A percentile compares a stretch with the other conserved stretches of the same genome.
Conservation (phyloP, 1,140 invertebrate genomes). For the Procambarus clarkii region DNA sequence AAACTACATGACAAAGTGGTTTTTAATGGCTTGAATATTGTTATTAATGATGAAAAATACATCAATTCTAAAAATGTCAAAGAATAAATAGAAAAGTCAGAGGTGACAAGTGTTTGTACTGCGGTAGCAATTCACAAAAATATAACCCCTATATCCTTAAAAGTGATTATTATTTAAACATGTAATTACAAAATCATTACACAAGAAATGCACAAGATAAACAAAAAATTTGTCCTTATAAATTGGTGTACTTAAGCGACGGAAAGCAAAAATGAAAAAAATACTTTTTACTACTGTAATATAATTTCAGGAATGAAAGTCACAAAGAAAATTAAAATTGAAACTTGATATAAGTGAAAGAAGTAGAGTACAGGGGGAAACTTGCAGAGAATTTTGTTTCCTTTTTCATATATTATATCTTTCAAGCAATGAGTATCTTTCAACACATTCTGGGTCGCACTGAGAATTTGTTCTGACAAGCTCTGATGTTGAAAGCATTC, state of each 20-base stretch:
- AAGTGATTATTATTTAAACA: not conserved
- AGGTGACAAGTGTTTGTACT: too few relatives aligned
- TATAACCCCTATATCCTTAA: not conserved
- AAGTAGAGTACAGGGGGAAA: constrained; percentile 33
- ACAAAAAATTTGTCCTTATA: not conserved
- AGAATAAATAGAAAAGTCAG: too few relatives aligned
- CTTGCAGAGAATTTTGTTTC: constrained; percentile 7
- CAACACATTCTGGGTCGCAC: not conserved
- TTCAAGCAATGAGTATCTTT: not conserved
- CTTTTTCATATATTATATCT: not conserved
- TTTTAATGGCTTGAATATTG: too few relatives aligned
- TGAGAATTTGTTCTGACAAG: too few relatives aligned
- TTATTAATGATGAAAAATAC: too few relatives aligned
- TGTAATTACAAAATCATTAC: not conserved
- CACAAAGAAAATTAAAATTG: not conserved
- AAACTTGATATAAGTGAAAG: not conserved
- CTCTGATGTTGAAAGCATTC: not conserved
- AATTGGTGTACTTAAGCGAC: not conserved
- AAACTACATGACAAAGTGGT: too few relatives aligned
- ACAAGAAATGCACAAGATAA: not conserved
- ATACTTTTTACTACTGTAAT: not conserved
- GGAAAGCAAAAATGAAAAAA: not conserved
- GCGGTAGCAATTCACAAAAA: not conserved
- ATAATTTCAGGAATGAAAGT: not conserved
- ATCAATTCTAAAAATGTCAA: too few relatives aligned